Evolutionary conservation across 1,140 invertebrate genomes (phyloP), one percentile per base, ranked within the genome.

Genomic region (Coenobita brevimanus): DNA sequence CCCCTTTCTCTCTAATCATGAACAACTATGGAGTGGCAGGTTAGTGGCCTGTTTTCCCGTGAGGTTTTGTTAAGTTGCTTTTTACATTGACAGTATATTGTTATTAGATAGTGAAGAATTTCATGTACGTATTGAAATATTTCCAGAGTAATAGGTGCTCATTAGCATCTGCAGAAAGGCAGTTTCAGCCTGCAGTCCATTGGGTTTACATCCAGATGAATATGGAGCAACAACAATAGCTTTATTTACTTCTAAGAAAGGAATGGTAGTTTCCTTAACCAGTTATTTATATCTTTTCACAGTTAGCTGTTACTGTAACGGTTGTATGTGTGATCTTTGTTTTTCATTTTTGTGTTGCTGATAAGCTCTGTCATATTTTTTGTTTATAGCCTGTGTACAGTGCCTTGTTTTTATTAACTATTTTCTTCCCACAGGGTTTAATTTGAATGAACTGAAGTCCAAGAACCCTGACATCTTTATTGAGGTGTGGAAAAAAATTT

Each of bases 1-100:
- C 89, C 30, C 89, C 89, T 10, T 75, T 82, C n/a, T 50, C 83
- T 4, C 84, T 89, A 62, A 76, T 89, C 41, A 82, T 89, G 83
- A 89, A 82, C 17, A 89, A 89, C 43, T 36, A 67, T 21, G 83
- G 43, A 24, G 84, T 89, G 21, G 78, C 83, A 43, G 89, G 89
- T 89, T 17, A 50, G 60, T 36, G 62, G 30, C 24, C 21, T 73
- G 69, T 36, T 73, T n/a, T 27, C 1, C 3, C 3, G 21, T 13
- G 54, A 57, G 10, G n/a, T n/a, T 57, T n/a, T 13, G n/a, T 10
- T 57, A 10, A 57, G 21, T 33, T 33, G 64, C 64, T 67, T 60
- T n/a, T 36, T 24, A 2, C 1, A 17, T 30, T 38, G 17, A 3
- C 27, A 8, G 41, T 27, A 50, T 50, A 50, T 17, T 17, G 46